A percentile compares a stretch with the other conserved stretches of the same genome.
phyloP scores from a whole-genome alignment of 2,888 invertebrate genomes.

The Ephialtes manifestator region DNA sequence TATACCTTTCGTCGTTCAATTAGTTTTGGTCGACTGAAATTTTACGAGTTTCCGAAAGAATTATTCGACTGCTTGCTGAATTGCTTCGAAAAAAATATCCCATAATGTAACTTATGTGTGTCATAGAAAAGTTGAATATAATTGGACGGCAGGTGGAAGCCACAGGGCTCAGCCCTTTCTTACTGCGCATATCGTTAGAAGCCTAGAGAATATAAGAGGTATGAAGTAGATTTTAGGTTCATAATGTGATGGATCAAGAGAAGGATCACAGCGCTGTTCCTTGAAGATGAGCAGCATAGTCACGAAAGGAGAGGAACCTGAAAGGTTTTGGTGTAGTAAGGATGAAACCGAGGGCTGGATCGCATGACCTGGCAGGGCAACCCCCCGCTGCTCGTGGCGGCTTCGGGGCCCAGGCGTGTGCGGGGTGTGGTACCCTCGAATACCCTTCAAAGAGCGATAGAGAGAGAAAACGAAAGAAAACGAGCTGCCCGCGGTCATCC shows the following conservation, averaged over 20 bases:
- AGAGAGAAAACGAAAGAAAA: slow-evolving; percentile 1
- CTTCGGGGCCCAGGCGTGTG: slow-evolving; percentile 73
- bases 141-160: slow-evolving; percentile 60
- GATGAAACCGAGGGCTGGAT: slow-evolving; percentile 74
- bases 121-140: slow-evolving; percentile 36
- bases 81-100: neutral
- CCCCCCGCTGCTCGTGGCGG: slow-evolving; percentile 76
- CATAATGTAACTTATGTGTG: neutral
- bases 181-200: slow-evolving; percentile 38
- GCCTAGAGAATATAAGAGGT: slow-evolving; percentile 39
- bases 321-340: slow-evolving; percentile 54
- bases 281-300: slow-evolving; percentile 63
- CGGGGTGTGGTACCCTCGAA: slow-evolving; percentile 73
- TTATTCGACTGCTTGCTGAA: neutral
- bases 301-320: slow-evolving; percentile 47
- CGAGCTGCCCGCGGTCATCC: slow-evolving; percentile 54
- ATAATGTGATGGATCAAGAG: slow-evolving; percentile 63
- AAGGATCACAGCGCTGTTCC: slow-evolving; percentile 41
- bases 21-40: neutral
- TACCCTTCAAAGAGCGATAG: slow-evolving; percentile 67
- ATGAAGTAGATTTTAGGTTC: slow-evolving; percentile 61
- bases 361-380: slow-evolving; percentile 71
- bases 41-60: slow-evolving; percentile 3
- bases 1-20: slow-evolving; percentile 8
- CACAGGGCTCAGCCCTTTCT: slow-evolving; percentile 3